Evolutionary conservation across 2,888 invertebrate species (phyloP).

Genomic region (Mesorhabditis belari): DNA sequence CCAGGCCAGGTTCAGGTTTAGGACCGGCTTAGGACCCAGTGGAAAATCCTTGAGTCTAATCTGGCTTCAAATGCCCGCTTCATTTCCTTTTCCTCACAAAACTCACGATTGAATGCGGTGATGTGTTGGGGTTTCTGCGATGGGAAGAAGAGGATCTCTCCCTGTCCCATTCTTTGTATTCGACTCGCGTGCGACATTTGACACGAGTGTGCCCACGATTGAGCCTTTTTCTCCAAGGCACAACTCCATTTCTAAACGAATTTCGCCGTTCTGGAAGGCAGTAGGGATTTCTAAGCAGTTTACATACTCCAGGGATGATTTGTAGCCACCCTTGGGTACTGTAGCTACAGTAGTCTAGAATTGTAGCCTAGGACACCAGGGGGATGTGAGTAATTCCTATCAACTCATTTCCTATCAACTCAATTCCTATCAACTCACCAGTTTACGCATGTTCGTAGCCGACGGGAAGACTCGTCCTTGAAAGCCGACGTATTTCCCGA

Average conservation of each 20-base stretch:
- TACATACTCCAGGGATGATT: background rate
- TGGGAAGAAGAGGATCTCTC: background rate
- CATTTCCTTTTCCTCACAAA: too few species aligned
- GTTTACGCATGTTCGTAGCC: background rate
- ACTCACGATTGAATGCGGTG: background rate
- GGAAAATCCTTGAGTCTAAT: too few species aligned
- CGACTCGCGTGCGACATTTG: background rate
- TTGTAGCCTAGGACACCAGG: too few species aligned
- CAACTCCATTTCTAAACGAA: background rate
- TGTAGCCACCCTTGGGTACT: background rate
- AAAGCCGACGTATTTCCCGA: background rate
- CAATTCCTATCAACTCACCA: background rate
- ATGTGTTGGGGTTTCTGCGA: background rate
- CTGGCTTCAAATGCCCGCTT: too few species aligned
- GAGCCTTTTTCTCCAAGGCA: background rate
- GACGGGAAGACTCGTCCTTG: background rate
- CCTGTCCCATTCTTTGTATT: background rate
- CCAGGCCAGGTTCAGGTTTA: too few species aligned
- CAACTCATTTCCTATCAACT: too few species aligned
- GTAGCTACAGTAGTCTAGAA: too few species aligned
- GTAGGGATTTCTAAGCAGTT: background rate
- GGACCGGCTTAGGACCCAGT: too few species aligned
- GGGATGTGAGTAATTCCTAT: too few species aligned
- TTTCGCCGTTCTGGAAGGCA: background rate
- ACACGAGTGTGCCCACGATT: background rate